These are phyloP conservation scores for Pterophyllum scalare DNA, from an alignment of 2,113 vertebrate genomes.

Conservation along the genomic window DNA sequence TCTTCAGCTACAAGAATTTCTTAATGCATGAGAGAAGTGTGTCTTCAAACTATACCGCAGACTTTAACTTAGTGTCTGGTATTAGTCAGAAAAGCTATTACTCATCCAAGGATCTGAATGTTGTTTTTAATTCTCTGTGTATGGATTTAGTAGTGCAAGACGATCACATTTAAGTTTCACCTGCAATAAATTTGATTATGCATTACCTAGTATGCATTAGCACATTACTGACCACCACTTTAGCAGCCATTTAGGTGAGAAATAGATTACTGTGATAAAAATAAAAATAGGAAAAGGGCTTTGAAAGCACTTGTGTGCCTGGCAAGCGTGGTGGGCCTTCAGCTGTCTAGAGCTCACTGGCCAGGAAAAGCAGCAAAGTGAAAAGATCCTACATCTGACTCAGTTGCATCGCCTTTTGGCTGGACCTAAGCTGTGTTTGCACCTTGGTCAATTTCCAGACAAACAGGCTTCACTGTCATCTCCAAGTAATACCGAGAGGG, in stretches of 20 bases:
- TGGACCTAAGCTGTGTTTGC: neutral
- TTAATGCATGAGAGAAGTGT: neutral
- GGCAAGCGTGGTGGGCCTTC: neutral
- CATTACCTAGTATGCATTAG: neutral
- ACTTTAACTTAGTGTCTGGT: neutral
- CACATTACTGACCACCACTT: neutral
- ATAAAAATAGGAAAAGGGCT: neutral
- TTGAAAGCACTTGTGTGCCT: neutral
- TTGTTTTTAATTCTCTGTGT: neutral
- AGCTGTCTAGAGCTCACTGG: neutral
- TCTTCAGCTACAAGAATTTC: neutral
- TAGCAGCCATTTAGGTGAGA: neutral
- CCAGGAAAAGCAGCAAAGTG: neutral
- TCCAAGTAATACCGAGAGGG: conserved; percentile 2
- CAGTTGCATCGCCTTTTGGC: neutral
- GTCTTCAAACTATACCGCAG: neutral
- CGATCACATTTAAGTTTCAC: neutral
- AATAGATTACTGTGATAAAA: neutral
- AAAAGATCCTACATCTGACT: neutral
- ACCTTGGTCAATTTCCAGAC: conserved; percentile 1
- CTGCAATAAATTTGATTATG: neutral
- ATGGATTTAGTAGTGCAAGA: neutral
- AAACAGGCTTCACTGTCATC: conserved; percentile 5
- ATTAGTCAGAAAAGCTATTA: neutral
- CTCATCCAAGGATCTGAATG: neutral